Percentiles rank a stretch among this genome's conserved stretches.
Conservation (phyloP, 2,113 vertebrate genomes). For the Corynorhinus townsendii region DNA sequence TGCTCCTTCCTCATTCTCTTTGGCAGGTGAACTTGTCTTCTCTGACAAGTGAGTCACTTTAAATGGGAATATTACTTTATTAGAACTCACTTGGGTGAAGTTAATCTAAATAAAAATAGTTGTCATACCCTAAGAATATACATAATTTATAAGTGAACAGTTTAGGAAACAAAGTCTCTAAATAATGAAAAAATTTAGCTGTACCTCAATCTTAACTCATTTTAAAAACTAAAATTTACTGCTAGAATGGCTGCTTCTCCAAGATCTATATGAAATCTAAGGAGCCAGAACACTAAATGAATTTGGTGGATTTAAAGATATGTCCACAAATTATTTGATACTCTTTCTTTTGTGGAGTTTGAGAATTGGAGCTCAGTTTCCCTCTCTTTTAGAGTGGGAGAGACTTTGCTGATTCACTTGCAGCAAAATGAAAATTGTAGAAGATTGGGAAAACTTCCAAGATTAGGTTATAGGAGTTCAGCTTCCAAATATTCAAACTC, state of each 20-base stretch:
- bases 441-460: not conserved
- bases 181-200: not conserved
- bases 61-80: constrained; percentile 39
- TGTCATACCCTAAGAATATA: not conserved
- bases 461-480: not conserved
- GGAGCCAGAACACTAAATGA: not conserved
- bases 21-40: constrained; percentile 13
- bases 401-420: not conserved
- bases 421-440: not conserved
- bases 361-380: not conserved
- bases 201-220: not conserved
- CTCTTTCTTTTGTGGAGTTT: not conserved
- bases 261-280: not conserved
- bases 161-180: not conserved
- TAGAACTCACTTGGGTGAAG: constrained; percentile 13
- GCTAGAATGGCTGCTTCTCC: not conserved
- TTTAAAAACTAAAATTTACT: constrained; percentile 26
- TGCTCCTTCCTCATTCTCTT: not conserved
- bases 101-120: constrained; percentile 20
- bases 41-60: constrained; percentile 34
- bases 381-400: not conserved
- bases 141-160: not conserved
- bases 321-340: not conserved
- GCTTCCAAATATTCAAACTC: not conserved
- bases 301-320: not conserved